These are phyloP conservation scores for Zaprionus bogoriensis DNA, from an alignment of 2,888 invertebrate genomes.

Conservation along the genomic window DNA sequence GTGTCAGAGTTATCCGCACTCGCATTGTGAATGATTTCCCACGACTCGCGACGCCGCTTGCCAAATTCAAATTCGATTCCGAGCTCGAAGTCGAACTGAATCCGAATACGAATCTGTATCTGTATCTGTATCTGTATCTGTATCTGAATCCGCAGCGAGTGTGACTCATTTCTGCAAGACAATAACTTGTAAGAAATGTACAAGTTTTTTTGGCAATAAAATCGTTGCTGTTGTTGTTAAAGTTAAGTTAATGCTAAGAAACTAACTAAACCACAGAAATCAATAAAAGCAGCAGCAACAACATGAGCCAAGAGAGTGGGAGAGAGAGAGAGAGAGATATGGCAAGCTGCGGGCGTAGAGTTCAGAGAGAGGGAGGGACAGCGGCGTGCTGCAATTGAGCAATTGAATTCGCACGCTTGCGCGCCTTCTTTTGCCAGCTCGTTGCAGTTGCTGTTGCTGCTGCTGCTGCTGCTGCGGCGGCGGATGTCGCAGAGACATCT, in stretches of 20 bases:
- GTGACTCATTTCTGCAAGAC: constrained; percentile 74
- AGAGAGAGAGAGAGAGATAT: constrained; percentile 5
- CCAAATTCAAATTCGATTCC: constrained; percentile 34
- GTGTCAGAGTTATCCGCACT: constrained; percentile 43
- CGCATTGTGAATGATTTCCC: constrained; percentile 63
- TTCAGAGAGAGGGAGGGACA: not conserved
- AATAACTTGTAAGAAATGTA: constrained; percentile 70
- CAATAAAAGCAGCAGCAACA: constrained; percentile 62
- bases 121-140: too few species aligned
- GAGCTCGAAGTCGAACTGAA: constrained; percentile 4
- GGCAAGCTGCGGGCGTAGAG: not conserved
- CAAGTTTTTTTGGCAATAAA: constrained; percentile 35
- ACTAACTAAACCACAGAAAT: constrained; percentile 71
- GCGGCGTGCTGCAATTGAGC: constrained; percentile 60
- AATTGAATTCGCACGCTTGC: constrained; percentile 78
- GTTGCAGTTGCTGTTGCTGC: constrained; percentile 20
- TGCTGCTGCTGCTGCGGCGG: constrained; percentile 38
- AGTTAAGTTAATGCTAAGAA: not conserved
- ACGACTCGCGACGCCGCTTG: constrained; percentile 61
- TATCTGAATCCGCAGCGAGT: too few species aligned
- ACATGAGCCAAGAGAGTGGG: constrained; percentile 7
- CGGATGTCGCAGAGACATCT: constrained; percentile 76
- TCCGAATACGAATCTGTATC: not conserved
- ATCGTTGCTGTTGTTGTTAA: constrained; percentile 37
- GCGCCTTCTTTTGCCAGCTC: constrained; percentile 64